Conservation (phyloP, 2,797 vertebrate species). For the Pangasius sanitwongsei region DNA sequence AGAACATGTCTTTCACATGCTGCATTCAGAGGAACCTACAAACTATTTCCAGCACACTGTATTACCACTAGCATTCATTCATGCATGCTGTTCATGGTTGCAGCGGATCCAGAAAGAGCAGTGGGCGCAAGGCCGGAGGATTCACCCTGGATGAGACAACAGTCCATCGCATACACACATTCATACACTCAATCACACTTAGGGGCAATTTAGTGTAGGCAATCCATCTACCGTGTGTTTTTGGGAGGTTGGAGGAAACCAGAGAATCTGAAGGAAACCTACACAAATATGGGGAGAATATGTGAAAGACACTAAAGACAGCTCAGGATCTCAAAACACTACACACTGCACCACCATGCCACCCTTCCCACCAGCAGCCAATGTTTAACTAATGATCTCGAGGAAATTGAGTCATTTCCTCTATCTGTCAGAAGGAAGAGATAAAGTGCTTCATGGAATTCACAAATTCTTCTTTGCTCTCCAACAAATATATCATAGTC, state of each 20-base stretch:
- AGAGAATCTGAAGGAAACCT: neutral
- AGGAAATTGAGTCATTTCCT: neutral
- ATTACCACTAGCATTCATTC: neutral
- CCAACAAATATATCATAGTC: neutral
- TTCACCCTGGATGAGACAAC: no score
- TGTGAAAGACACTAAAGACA: neutral
- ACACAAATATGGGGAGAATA: no score
- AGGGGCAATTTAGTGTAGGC: neutral
- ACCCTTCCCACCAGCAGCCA: neutral
- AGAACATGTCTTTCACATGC: neutral
- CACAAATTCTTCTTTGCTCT: neutral
- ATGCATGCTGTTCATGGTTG: neutral
- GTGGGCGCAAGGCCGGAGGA: no score
- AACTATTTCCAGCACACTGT: neutral
- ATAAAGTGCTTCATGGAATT: neutral
- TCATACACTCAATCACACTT: no score
- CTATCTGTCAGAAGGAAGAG: neutral
- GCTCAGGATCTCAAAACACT: neutral
- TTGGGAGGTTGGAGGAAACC: neutral
- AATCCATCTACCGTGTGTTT: neutral
- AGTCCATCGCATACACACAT: no score
- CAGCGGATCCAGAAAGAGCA: no score
- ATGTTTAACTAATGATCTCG: neutral
- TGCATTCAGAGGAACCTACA: neutral
- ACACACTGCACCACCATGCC: no score